Base-by-base conservation (phyloP, 2,797 vertebrate species). In the Leptodactylus fallax region DNA sequence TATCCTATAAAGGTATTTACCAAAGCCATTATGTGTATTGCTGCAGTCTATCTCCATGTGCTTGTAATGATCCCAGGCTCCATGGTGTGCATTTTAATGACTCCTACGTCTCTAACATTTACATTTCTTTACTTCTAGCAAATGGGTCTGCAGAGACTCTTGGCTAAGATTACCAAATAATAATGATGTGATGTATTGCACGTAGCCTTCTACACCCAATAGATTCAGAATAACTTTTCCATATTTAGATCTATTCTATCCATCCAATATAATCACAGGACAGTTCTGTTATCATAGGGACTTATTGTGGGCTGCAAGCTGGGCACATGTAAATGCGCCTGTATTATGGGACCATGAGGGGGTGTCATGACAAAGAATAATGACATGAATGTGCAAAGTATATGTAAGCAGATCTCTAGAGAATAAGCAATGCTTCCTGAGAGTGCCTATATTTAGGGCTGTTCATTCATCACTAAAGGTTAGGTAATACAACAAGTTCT, bases 61-160 rank as follows among this genome's bases (percentile, higher is more conserved):
- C 71, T 74, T 74, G n/a, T 49, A 49, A 74, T 74, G 71, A 74
- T 49, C 36, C 45, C 19, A 21, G 71, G 71, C 71, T 49, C 69
- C 71, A 47, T 49, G 45, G 45, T 21, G 45, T 49, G 45, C 71
- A 49, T 74, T 5, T 49, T 74, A 74, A 74, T 74, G 45, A 45
- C 3, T 74, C 17, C n/a, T 74, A 1, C 45, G 21, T 21, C 5
- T 49, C 71, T 72, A n/a, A 10, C 45, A 49, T 49, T 74, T 74
- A 49, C 71, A 74, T 74, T 49, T 74, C 45, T 21, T 49, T 74
- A n/a, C 65, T 63, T 63, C 61, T 65, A 49, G 58, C 3, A 49
- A 81, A 65, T 81, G 60, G 2, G 21, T 61, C 60, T 81, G 79
- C 45, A 2, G 56, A 49, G 58, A 81, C 27, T 13, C 7, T 47